Evolutionary conservation across 2,888 invertebrate species (phyloP), one percentile per base, ranked within the genome.

Genomic region (Chrysodeixis includens): DNA sequence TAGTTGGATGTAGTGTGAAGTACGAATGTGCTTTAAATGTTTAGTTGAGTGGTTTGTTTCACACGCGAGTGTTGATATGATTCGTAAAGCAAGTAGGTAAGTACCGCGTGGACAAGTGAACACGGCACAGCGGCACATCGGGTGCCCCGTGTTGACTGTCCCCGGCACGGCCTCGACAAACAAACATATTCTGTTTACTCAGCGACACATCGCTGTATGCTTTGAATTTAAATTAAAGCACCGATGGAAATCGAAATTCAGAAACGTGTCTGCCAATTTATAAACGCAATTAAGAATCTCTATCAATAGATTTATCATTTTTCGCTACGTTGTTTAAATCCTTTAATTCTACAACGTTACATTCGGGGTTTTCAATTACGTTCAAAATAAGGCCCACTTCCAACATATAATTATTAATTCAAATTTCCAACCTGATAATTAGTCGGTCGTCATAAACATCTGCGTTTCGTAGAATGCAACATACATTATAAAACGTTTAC

Each of bases 211-310:
- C 88, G 83, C 82, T 87, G 88, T 90, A 86, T 89, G 91, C 89
- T 89, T 90, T 90, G 92, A 92, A 93, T 92, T 89, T 89, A 89
- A 92, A 93, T 92, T 88, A 90, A 88, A 91, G 87, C 85, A 84
- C 83, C 83, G 83, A 85, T 86, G 80, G 78, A 88, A 88, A 91
- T 89, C 87, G 85, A 89, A 90, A 88, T 88, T 82, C 87, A 83
- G 71, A 74, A 79, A 83, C 87, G 86, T 88, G 85, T 78, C 81
- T 74, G 69, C 78, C 79, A 86, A 88, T 87, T 86, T 88, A 86
- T 84, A 60, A 79, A 69, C 74, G 63, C 71, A 85, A 88, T 88
- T 87, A 85, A 82, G 66, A 67, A 71, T 69, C 12, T 52, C 12
- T 54, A 64, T 64, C 61, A 63, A 63, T 52, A 56, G 20, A 62